A percentile compares a stretch with the other conserved stretches of the same genome.
Evolutionary conservation across 37 sponge, comb jelly and placozoan species (phyloP).

Genomic region (Haliclona indistincta): DNA sequence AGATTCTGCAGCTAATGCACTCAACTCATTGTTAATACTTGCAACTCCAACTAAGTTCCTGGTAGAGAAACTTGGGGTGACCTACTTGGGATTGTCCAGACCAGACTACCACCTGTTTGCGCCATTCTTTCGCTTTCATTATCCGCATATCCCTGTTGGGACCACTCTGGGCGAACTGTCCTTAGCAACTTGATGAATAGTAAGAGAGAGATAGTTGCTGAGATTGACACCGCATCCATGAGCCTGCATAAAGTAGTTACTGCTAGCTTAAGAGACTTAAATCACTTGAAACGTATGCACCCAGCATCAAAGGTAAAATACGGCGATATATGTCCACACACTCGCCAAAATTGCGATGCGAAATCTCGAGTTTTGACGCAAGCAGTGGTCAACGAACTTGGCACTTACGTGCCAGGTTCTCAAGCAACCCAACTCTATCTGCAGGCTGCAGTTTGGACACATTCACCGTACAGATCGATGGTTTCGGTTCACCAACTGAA

Average conservation of each 20-base stretch:
- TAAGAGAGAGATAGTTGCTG: not conserved
- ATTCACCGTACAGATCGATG: constrained; percentile 17
- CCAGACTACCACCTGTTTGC: not conserved
- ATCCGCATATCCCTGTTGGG: constrained; percentile 30
- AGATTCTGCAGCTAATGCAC: constrained; percentile 27
- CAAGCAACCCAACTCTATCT: constrained; percentile 22
- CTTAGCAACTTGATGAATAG: constrained; percentile 1
- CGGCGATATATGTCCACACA: no score
- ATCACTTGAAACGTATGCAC: no score
- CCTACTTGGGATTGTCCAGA: not conserved
- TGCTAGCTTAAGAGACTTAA: no score
- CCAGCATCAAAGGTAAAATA: no score
- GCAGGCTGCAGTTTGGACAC: constrained; percentile 1
- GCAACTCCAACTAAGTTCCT: constrained; percentile 13
- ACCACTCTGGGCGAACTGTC: constrained; percentile 12
- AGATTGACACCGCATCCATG: no score
- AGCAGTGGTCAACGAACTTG: not conserved
- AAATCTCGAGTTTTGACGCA: not conserved
- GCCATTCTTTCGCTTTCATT: constrained; percentile 5
- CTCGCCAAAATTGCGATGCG: constrained; percentile 27
- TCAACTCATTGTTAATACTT: not conserved
- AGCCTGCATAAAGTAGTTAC: no score
- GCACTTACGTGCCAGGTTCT: constrained; percentile 8
- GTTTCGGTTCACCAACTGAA: constrained; percentile 21
- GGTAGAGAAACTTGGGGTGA: not conserved